These are phyloP conservation scores for Listronotus oregonensis DNA, from an alignment of 1,140 invertebrate genomes.

Conservation along the genomic window DNA sequence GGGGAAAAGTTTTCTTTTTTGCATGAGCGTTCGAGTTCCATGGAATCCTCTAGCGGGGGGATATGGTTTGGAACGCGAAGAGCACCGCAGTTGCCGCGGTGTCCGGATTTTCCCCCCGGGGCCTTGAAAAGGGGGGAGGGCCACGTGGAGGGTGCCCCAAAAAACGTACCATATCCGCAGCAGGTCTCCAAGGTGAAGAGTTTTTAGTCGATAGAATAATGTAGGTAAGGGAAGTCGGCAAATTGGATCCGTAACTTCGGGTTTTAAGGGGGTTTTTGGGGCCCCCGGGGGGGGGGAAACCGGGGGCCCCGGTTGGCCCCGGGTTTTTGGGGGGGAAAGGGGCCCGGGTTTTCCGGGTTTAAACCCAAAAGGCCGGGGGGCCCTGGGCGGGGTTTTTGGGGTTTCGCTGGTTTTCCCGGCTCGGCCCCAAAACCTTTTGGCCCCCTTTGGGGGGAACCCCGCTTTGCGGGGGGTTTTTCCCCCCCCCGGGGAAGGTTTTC, in stretches of 20 bases:
- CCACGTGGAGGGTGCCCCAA: conserved; percentile 66
- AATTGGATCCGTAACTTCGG: conserved; percentile 82
- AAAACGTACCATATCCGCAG: conserved; percentile 75
- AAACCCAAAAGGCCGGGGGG: conserved; percentile 51
- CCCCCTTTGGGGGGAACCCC: conserved; percentile 44
- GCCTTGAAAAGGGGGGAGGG: conserved; percentile 79
- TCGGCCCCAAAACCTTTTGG: conserved; percentile 48
- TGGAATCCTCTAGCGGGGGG: conserved; percentile 75
- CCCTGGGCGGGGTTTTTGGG: conserved; percentile 47
- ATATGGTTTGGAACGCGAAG: conserved; percentile 69
- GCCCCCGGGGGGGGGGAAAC: conserved; percentile 61
- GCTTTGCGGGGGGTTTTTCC: conserved; percentile 44
- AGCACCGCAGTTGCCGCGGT: conserved; percentile 73
- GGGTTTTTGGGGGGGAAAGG: conserved; percentile 28
- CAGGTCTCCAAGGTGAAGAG: conserved; percentile 86
- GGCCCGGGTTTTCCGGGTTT: conserved; percentile 53
- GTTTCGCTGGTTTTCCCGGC: conserved; percentile 39
- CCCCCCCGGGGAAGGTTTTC: too few species aligned
- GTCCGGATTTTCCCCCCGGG: conserved; percentile 58
- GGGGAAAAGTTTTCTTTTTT: conserved; percentile 64
- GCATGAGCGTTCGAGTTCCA: conserved; percentile 63
- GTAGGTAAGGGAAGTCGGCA: conserved; percentile 85
- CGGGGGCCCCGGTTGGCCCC: conserved; percentile 62
- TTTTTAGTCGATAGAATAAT: conserved; percentile 89
- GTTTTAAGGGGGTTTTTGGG: conserved; percentile 76